Evolutionary conservation across 2,113 vertebrate genomes (phyloP).

Genomic region (Hippolais icterina): DNA sequence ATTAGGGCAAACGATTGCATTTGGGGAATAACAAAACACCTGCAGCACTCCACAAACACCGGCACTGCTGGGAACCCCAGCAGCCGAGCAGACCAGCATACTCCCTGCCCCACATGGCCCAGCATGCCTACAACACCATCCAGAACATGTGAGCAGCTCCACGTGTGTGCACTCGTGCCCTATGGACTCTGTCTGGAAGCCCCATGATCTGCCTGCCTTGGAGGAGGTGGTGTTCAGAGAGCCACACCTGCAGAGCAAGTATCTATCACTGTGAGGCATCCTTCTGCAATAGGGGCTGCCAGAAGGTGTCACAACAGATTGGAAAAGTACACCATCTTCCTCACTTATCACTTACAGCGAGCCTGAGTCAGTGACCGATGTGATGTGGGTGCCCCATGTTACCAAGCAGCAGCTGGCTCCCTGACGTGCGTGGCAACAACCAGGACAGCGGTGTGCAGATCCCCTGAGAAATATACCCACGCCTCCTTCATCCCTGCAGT

Average conservation of each 20-base stretch:
- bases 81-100: neutral
- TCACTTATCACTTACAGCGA: accelerated
- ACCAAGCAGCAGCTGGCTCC: neutral
- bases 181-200: conserved; percentile 14
- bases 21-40: neutral
- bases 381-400: neutral
- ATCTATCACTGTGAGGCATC: neutral
- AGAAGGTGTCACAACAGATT: neutral
- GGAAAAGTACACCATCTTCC: neutral
- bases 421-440: neutral
- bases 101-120: neutral
- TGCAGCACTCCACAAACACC: neutral
- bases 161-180: accelerated
- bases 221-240: neutral
- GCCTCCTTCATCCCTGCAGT: neutral
- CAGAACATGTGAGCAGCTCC: neutral
- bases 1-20: neutral
- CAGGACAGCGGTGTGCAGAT: neutral
- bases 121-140: neutral
- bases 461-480: neutral
- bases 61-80: neutral
- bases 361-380: neutral
- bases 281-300: neutral
- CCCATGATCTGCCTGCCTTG: neutral
- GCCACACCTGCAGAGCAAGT: conserved; percentile 22